phyloP scores from a whole-genome alignment of 1,140 invertebrate species.

The Drosophila sturtevanti region DNA sequence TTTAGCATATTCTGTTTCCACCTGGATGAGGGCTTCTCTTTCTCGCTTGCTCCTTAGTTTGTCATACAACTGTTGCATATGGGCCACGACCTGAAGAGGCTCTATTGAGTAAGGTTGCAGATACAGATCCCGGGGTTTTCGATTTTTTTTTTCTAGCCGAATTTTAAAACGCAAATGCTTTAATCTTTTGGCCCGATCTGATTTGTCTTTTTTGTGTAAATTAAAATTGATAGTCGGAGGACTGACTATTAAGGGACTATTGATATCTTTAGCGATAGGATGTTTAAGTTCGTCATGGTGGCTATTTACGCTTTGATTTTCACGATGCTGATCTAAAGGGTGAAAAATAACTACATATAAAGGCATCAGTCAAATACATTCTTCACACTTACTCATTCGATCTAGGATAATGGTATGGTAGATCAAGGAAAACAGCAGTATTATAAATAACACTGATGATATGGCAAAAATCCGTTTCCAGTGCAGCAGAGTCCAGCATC shows the following conservation, averaged over 20 bases:
- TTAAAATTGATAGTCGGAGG: slow-evolving; percentile 55
- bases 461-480: slow-evolving; percentile 56
- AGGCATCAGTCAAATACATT: no score
- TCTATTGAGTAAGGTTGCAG: slow-evolving; percentile 34
- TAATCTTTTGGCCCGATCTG: slow-evolving; percentile 36
- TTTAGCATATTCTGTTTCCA: slow-evolving; percentile 64
- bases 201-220: slow-evolving; percentile 32
- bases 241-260: slow-evolving; percentile 26
- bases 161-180: slow-evolving; percentile 62
- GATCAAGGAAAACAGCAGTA: slow-evolving; percentile 55
- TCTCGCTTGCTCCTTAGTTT: slow-evolving; percentile 64
- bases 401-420: slow-evolving; percentile 71
- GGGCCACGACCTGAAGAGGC: slow-evolving; percentile 55
- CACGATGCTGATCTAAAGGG: slow-evolving; percentile 40
- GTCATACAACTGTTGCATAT: slow-evolving; percentile 53
- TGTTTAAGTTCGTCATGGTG: slow-evolving; percentile 39
- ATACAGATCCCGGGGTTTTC: slow-evolving; percentile 13
- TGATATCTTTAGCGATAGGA: slow-evolving; percentile 35
- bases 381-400: slow-evolving; percentile 58
- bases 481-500: slow-evolving; percentile 28
- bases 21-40: slow-evolving; percentile 41
- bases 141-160: slow-evolving; percentile 41
- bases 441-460: slow-evolving; percentile 49
- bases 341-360: background rate
- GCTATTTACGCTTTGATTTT: slow-evolving; percentile 50